These are phyloP conservation scores for Hirtodrosophila confusa DNA, from an alignment of 2,888 invertebrate genomes.

Conservation along the genomic window DNA sequence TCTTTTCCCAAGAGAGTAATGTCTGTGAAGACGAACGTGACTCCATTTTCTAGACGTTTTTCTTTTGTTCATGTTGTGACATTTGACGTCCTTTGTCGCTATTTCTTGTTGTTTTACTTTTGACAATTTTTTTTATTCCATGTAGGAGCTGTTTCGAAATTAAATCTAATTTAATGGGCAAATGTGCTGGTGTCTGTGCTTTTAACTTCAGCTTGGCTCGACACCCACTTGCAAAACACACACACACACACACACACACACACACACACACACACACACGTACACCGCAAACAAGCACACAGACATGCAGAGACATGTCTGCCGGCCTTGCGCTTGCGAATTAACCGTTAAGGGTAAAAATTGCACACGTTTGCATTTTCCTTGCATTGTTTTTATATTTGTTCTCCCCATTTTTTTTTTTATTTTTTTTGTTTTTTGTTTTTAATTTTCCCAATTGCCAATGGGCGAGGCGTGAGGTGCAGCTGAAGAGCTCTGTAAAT, in stretches of 20 bases:
- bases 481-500: slow-evolving; percentile 23
- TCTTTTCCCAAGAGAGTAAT: slow-evolving; percentile 48
- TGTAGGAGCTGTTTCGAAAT: slow-evolving; percentile 50
- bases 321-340: slow-evolving; percentile 1
- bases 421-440: slow-evolving; percentile 24
- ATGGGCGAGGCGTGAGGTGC: neutral
- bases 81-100: slow-evolving; percentile 48
- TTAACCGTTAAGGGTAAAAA: slow-evolving; percentile 36
- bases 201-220: slow-evolving; percentile 7
- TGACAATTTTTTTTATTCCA: neutral
- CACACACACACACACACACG: neutral
- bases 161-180: slow-evolving; percentile 67
- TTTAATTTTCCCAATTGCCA: slow-evolving; percentile 20
- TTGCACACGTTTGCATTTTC: slow-evolving; percentile 53
- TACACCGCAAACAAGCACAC: too few species aligned
- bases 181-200: slow-evolving; percentile 32
- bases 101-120: slow-evolving; percentile 2
- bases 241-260: neutral
- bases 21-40: slow-evolving; percentile 55
- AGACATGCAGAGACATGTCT: too few species aligned
- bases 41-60: slow-evolving; percentile 59
- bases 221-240: neutral
- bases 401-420: slow-evolving; percentile 15
- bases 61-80: slow-evolving; percentile 33
- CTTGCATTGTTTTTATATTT: slow-evolving; percentile 29